phyloP scores from a whole-genome alignment of 1,140 invertebrate genomes.

The Camponotus vicinus region DNA sequence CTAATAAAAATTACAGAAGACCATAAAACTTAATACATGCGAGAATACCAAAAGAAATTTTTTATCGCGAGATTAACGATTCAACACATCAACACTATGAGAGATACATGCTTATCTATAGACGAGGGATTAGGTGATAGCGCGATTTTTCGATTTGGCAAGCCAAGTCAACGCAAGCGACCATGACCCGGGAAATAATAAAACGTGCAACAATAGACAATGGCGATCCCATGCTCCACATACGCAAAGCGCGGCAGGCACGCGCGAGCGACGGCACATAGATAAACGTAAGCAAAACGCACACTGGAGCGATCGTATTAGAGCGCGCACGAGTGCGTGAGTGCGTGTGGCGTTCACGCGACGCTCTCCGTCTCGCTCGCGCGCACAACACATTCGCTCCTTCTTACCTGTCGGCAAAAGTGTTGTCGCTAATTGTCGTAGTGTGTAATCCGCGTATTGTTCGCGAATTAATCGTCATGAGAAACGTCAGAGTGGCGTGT shows the following conservation, averaged over 20 bases:
- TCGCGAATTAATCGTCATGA: conserved; percentile 81
- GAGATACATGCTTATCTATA: neutral
- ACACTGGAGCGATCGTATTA: neutral
- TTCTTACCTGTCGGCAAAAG: conserved; percentile 71
- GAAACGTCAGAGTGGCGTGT: conserved; percentile 71
- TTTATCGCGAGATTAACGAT: neutral
- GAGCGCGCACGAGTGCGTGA: neutral
- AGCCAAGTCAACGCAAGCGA: conserved; percentile 69
- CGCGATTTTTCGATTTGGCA: conserved; percentile 70
- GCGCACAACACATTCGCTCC: conserved; percentile 16
- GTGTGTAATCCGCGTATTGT: conserved; percentile 79
- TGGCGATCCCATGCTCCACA: conserved; percentile 83
- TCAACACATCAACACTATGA: neutral
- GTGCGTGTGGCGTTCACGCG: conserved; percentile 67
- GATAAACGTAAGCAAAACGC: conserved; percentile 53
- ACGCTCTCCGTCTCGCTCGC: conserved; percentile 50
- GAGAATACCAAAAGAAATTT: neutral
- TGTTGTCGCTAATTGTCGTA: conserved; percentile 83
- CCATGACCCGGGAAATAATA: conserved; percentile 81
- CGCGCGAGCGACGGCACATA: conserved; percentile 61
- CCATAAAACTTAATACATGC: neutral
- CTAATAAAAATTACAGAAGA: neutral
- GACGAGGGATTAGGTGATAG: conserved; percentile 15
- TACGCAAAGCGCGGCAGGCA: conserved; percentile 79
- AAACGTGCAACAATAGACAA: conserved; percentile 81